Percentiles rank a stretch among this genome's conserved stretches.
Conservation (phyloP, 2,888 invertebrate genomes). For the Sarcophaga carnaria region DNA sequence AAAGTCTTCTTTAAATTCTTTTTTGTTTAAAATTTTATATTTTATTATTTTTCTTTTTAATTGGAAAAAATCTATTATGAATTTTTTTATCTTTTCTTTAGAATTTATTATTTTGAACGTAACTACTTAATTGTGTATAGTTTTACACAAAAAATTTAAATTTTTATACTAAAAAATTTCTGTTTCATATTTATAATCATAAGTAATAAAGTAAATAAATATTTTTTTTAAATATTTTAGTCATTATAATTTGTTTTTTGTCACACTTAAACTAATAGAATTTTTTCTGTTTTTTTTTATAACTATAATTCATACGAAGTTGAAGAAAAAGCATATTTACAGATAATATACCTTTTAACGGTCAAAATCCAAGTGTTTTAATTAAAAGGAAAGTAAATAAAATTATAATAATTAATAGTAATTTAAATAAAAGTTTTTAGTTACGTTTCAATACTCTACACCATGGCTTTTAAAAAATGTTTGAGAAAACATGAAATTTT, state of each 20-base stretch:
- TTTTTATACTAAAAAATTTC: constrained; percentile 44
- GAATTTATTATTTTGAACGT: constrained; percentile 60
- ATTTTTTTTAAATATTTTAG: constrained; percentile 41
- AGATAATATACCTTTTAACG: constrained; percentile 7
- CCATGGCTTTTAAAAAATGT: neutral
- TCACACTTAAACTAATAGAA: constrained; percentile 53
- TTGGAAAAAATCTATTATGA: constrained; percentile 64
- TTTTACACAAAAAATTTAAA: constrained; percentile 45
- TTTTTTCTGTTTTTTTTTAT: constrained; percentile 37
- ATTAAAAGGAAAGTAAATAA: neutral
- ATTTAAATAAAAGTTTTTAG: too few relatives aligned
- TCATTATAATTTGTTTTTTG: constrained; percentile 34
- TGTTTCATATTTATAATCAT: constrained; percentile 40
- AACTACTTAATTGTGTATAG: constrained; percentile 59
- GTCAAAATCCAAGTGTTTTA: neutral
- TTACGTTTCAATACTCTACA: constrained; percentile 17
- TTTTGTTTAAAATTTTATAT: constrained; percentile 46
- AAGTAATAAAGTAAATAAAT: constrained; percentile 55
- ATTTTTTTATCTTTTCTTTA: constrained; percentile 42
- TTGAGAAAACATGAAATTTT: neutral
- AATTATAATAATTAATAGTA: neutral
- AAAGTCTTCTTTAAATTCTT: constrained; percentile 68
- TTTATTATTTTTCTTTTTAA: constrained; percentile 48
- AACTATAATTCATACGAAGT: constrained; percentile 58
- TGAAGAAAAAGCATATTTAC: constrained; percentile 61